phyloP scores from a whole-genome alignment of 2,113 vertebrate genomes.

The Puma concolor region DNA sequence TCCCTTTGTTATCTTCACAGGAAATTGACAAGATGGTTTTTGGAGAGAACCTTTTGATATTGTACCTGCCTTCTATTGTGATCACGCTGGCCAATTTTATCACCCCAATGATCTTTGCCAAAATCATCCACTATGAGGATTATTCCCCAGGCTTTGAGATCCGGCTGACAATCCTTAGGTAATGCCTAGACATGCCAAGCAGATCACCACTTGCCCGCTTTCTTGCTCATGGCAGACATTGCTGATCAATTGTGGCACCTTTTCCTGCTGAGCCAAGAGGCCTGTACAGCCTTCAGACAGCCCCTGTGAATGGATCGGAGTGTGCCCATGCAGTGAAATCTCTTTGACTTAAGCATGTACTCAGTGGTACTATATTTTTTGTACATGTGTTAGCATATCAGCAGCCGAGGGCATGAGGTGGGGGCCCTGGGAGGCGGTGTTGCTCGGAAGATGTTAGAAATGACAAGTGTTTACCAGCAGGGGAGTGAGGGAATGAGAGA shows the following conservation, averaged over 20 bases:
- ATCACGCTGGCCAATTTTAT: conserved; percentile 96
- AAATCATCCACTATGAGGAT: conserved; percentile 94
- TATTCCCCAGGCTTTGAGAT: conserved; percentile 97
- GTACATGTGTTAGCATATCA: background rate
- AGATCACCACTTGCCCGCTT: background rate
- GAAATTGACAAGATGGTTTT: conserved; percentile 44
- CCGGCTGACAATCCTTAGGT: conserved; percentile 95
- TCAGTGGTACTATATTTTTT: background rate
- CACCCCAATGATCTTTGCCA: conserved; percentile 91
- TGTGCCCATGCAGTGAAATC: background rate
- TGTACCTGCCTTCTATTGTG: conserved; percentile 96
- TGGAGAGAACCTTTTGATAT: conserved; percentile 87
- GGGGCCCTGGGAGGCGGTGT: background rate
- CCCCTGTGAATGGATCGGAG: background rate
- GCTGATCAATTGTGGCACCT: background rate
- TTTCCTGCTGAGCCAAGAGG: background rate
- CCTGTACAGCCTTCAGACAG: background rate
- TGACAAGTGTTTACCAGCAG: background rate
- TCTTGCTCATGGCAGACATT: background rate
- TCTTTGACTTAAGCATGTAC: background rate
- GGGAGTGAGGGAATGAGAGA: background rate
- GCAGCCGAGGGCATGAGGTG: background rate
- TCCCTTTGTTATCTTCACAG: conserved; percentile 62
- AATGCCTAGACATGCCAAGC: background rate
- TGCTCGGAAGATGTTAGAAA: background rate